phyloP scores from a whole-genome alignment of 2,797 vertebrate genomes.

The Typhlichthys subterraneus region DNA sequence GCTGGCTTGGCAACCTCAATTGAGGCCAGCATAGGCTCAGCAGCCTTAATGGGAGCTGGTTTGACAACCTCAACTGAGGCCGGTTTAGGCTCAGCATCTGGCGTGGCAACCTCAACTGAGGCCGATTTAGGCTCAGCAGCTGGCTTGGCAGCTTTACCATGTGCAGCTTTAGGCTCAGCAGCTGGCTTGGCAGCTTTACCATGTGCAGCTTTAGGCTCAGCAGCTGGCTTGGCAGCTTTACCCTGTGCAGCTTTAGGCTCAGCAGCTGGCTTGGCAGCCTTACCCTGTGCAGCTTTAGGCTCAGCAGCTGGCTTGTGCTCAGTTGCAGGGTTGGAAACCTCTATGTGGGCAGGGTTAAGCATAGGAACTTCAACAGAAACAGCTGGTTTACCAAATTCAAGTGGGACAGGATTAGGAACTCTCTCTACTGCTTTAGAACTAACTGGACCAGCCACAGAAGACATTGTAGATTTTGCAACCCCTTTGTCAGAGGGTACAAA shows the following conservation, averaged over 20 bases:
- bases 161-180: not conserved
- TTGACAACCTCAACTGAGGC: not conserved
- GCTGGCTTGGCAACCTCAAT: not conserved
- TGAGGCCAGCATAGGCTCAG: not conserved
- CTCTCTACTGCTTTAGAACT: conserved; percentile 12
- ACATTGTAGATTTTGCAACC: conserved; percentile 51
- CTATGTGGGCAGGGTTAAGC: too few species aligned
- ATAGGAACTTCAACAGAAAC: conserved; percentile 3
- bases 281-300: too few species aligned
- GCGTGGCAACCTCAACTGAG: not conserved
- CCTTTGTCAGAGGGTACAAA: conserved; percentile 71
- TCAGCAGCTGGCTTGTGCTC: too few species aligned
- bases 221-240: not conserved
- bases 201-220: not conserved
- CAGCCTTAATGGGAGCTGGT: not conserved
- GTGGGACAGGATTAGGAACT: not conserved
- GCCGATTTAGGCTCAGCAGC: not conserved
- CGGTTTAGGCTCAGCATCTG: not conserved
- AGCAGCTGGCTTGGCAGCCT: conserved; percentile 14
- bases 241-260: not conserved
- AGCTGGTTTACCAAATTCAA: not conserved
- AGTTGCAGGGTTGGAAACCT: too few species aligned
- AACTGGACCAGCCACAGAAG: not conserved
- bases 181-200: conserved; percentile 13
- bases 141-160: not conserved